Percentiles rank a stretch among this genome's conserved stretches.
phyloP scores from a whole-genome alignment of 2,797 vertebrate genomes.

The Lepilemur ruficaudatus region DNA sequence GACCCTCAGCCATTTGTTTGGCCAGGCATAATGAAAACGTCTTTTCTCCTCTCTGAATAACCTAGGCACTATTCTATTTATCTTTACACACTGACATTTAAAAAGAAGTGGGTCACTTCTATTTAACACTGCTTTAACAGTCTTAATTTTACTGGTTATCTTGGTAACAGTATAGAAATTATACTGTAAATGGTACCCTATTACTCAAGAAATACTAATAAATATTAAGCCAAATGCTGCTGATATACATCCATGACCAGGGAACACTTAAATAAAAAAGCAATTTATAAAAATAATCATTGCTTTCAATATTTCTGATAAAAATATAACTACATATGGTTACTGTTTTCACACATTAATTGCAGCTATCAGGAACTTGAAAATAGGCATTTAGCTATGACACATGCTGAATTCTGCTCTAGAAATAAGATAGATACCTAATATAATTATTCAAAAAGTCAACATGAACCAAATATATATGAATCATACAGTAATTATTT shows the following conservation, averaged over 20 bases:
- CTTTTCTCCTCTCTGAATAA: constrained; percentile 2
- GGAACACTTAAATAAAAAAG: not conserved
- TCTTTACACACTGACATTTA: not conserved
- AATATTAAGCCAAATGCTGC: not conserved
- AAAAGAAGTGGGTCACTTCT: not conserved
- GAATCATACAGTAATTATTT: not conserved
- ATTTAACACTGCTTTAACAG: not conserved
- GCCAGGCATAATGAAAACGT: not conserved
- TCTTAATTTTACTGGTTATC: constrained; percentile 12
- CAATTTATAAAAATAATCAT: not conserved
- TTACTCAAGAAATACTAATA: not conserved
- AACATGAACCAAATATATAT: not conserved
- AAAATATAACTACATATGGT: constrained; percentile 5
- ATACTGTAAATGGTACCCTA: not conserved
- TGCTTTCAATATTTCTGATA: constrained; percentile 43
- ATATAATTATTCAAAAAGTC: not conserved
- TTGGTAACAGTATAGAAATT: not conserved
- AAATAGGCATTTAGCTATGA: not conserved
- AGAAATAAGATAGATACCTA: not conserved
- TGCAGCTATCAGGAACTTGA: not conserved
- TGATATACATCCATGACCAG: not conserved
- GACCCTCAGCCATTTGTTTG: not conserved
- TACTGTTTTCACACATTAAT: not conserved
- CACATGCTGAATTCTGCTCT: not conserved
- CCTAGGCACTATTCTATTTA: not conserved